Evolutionary conservation across 2,113 vertebrate species (phyloP).

Genomic region (Casuarius casuarius): DNA sequence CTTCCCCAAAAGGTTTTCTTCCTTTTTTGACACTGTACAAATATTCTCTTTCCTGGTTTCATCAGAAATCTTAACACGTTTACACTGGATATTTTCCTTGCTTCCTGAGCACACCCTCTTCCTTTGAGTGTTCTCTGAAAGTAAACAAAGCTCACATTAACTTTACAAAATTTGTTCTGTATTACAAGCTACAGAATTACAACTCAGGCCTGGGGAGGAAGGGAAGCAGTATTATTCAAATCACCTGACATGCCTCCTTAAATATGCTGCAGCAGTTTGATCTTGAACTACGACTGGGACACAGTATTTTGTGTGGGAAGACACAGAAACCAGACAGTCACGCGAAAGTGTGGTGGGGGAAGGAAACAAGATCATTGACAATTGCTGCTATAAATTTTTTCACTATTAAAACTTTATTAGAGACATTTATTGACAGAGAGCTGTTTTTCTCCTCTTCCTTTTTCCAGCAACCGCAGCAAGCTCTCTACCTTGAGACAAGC

Average conservation of each 20-base stretch:
- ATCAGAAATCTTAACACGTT: slow-evolving; percentile 12
- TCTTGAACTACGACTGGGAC: background rate
- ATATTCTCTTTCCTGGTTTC: slow-evolving; percentile 7
- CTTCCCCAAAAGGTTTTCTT: slow-evolving; percentile 43
- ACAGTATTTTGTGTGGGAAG: background rate
- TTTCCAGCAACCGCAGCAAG: background rate
- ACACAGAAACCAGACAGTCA: background rate
- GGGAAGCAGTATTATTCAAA: background rate
- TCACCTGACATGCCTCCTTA: background rate
- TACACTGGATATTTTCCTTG: slow-evolving; percentile 8
- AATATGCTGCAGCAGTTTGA: background rate
- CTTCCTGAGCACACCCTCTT: slow-evolving; percentile 42
- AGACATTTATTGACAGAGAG: background rate
- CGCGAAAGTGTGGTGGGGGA: background rate
- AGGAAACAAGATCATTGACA: background rate
- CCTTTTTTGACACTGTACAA: slow-evolving; percentile 21
- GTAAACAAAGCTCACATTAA: background rate
- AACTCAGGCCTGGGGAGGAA: background rate
- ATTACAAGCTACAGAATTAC: background rate
- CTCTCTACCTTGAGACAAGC: background rate
- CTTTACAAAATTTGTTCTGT: background rate
- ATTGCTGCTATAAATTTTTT: background rate
- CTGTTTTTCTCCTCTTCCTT: background rate
- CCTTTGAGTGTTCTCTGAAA: slow-evolving; percentile 38
- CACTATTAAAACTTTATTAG: background rate